A percentile compares a stretch with the other conserved stretches of the same genome.
phyloP scores from a whole-genome alignment of 2,888 invertebrate species.

The Chrysolina americana region DNA sequence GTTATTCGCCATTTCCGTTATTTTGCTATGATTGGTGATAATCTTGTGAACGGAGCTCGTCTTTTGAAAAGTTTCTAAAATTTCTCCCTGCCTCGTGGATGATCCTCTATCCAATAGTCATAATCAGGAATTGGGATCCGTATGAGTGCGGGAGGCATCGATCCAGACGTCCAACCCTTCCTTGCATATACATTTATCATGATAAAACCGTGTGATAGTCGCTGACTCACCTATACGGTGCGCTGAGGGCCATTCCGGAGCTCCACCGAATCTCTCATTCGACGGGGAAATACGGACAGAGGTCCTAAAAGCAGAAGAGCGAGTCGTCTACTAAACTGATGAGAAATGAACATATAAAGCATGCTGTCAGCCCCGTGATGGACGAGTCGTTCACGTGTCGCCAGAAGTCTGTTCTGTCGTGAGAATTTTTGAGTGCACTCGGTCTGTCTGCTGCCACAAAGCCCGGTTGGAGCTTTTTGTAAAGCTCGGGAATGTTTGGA shows the following conservation, averaged over 20 bases:
- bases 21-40: too few relatives aligned
- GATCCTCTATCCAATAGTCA: slow-evolving; percentile 22
- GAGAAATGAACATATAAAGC: slow-evolving; percentile 71
- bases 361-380: slow-evolving; percentile 65
- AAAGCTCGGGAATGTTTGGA: not conserved
- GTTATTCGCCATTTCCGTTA: too few relatives aligned
- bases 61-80: not conserved
- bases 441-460: slow-evolving; percentile 11
- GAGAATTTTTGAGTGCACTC: slow-evolving; percentile 44
- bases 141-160: not conserved
- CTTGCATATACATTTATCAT: slow-evolving; percentile 49
- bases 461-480: slow-evolving; percentile 23
- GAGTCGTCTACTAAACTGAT: slow-evolving; percentile 67
- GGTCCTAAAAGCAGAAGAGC: slow-evolving; percentile 65
- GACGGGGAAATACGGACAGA: slow-evolving; percentile 41
- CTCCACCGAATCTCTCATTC: slow-evolving; percentile 57
- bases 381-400: slow-evolving; percentile 62
- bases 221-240: slow-evolving; percentile 64
- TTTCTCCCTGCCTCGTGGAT: not conserved
- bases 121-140: slow-evolving; percentile 39
- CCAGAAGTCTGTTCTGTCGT: slow-evolving; percentile 58
- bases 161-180: slow-evolving; percentile 12
- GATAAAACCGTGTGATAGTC: slow-evolving; percentile 49
- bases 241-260: slow-evolving; percentile 64
- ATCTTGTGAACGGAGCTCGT: too few relatives aligned